Evolutionary conservation across 2,888 invertebrate species (phyloP).

Genomic region (Trachelus troglodyta): DNA sequence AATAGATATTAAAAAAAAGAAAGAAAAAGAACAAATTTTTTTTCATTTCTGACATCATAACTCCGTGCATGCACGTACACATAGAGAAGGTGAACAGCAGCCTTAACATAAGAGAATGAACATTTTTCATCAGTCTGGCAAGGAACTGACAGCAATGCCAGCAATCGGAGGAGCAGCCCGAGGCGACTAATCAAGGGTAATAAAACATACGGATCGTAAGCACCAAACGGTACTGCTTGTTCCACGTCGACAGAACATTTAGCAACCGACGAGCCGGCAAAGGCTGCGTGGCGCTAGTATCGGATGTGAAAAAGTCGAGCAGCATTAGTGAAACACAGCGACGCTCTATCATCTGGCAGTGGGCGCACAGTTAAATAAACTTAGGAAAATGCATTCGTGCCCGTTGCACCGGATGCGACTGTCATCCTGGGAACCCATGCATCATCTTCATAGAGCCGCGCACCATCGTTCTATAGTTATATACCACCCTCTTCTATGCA

Average conservation of each 20-base stretch:
- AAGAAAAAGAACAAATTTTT: neutral
- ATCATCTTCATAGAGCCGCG: conserved; percentile 40
- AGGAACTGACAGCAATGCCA: neutral
- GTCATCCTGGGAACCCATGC: conserved; percentile 49
- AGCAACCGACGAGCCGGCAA: neutral
- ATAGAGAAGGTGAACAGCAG: neutral
- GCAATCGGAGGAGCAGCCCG: neutral
- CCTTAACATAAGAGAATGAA: neutral
- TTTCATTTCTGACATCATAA: neutral
- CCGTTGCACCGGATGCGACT: conserved; percentile 47
- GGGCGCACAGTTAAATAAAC: conserved; percentile 6
- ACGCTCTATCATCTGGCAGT: conserved; percentile 3
- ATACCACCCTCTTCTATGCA: conserved; percentile 18
- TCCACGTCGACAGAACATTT: conserved; percentile 7
- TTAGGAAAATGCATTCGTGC: conserved; percentile 4
- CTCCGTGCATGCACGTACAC: neutral
- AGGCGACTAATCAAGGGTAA: neutral
- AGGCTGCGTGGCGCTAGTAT: neutral
- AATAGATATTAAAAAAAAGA: neutral
- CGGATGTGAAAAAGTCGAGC: conserved; percentile 2
- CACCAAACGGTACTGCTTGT: neutral
- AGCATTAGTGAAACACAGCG: conserved; percentile 3
- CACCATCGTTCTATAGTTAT: neutral
- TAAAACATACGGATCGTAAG: conserved; percentile 1
- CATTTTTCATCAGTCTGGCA: neutral